Evolutionary conservation across 2,888 invertebrate species (phyloP).

Genomic region (Apodemia zela): DNA sequence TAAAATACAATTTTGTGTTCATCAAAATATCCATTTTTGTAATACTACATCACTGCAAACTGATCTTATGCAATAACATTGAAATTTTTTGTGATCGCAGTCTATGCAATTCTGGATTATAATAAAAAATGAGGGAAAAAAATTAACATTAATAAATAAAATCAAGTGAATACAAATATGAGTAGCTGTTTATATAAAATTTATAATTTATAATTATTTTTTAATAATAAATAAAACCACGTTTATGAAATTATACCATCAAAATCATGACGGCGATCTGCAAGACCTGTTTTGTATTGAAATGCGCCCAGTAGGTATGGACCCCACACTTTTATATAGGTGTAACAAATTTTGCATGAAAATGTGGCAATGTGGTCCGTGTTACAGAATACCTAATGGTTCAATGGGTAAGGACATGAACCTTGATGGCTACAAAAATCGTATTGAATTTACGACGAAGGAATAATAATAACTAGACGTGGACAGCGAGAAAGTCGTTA

Average conservation of each 20-base stretch:
- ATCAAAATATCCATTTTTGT: neutral
- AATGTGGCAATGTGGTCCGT: constrained; percentile 69
- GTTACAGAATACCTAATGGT: constrained; percentile 74
- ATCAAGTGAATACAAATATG: neutral
- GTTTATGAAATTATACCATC: constrained; percentile 45
- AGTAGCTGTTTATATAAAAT: neutral
- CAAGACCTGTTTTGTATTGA: constrained; percentile 60
- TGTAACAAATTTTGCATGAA: constrained; percentile 78
- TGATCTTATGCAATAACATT: too few relatives aligned
- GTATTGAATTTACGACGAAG: constrained; percentile 67
- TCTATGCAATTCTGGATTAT: too few relatives aligned
- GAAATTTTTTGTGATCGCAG: too few relatives aligned
- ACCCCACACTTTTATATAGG: constrained; percentile 75
- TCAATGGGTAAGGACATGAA: constrained; percentile 72
- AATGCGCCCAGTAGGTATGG: constrained; percentile 71
- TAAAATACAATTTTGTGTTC: neutral
- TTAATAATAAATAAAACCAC: neutral
- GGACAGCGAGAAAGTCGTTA: constrained; percentile 62
- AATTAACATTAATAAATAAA: too few relatives aligned
- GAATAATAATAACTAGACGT: constrained; percentile 67
- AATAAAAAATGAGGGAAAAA: neutral
- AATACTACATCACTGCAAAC: neutral
- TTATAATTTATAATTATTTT: neutral
- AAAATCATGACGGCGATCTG: constrained; percentile 52
- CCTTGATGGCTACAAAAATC: constrained; percentile 77